These are phyloP conservation scores for Oophaga pumilio DNA, from an alignment of 2,113 vertebrate species.

Conservation along the genomic window DNA sequence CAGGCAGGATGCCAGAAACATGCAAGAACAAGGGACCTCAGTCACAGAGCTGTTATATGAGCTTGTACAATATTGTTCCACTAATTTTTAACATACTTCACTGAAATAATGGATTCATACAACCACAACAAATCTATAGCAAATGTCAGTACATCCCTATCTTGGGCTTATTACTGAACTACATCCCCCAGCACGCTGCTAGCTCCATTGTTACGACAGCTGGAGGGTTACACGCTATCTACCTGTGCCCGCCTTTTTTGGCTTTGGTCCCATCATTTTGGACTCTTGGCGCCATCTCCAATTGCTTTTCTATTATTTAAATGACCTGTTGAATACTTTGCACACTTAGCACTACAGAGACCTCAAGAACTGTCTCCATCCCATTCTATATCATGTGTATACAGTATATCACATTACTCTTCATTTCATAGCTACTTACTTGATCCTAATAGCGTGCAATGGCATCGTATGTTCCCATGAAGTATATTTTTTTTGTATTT, in stretches of 20 bases:
- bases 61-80: slow-evolving; percentile 19
- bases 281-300: background rate
- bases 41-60: slow-evolving; percentile 15
- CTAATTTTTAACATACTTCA: slow-evolving; percentile 9
- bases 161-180: background rate
- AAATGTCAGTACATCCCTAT: background rate
- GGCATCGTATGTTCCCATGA: background rate
- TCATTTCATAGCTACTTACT: background rate
- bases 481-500: background rate
- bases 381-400: background rate
- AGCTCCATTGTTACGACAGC: background rate
- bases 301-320: background rate
- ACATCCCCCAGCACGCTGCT: background rate
- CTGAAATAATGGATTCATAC: slow-evolving; percentile 2
- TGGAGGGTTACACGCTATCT: background rate
- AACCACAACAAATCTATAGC: background rate
- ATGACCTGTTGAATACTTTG: background rate
- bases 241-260: background rate
- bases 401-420: too few relatives aligned
- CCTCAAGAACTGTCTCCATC: background rate
- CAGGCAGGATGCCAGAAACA: slow-evolving; percentile 28
- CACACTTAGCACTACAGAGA: background rate
- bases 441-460: background rate
- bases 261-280: background rate
- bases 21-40: slow-evolving; percentile 16